Percentiles rank a stretch among this genome's conserved stretches.
Evolutionary conservation across 37 sponge, comb jelly and placozoan genomes (phyloP).

Genomic region (Agelas oroides): DNA sequence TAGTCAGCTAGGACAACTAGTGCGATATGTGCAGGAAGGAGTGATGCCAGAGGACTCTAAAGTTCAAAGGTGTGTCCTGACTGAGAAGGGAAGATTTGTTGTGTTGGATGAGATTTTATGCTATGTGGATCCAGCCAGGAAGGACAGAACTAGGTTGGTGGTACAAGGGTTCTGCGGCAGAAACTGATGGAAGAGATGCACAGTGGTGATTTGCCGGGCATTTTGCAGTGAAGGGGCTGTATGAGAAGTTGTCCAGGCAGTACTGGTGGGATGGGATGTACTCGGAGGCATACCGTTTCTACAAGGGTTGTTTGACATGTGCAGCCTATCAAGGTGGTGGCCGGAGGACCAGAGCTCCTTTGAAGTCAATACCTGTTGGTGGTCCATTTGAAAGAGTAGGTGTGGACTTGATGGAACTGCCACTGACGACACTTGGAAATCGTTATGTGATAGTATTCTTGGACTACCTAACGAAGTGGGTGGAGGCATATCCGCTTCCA

Average conservation of each 20-base stretch:
- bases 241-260: constrained; percentile 8
- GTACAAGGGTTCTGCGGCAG: background rate
- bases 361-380: constrained; percentile 32
- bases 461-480: constrained; percentile 38
- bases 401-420: constrained; percentile 15
- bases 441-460: constrained; percentile 8
- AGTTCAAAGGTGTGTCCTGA: background rate
- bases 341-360: background rate
- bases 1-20: background rate
- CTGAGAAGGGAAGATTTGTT: background rate
- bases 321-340: background rate
- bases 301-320: constrained; percentile 9
- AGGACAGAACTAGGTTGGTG: background rate
- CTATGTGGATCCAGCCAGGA: constrained; percentile 12
- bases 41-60: background rate
- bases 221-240: constrained; percentile 17
- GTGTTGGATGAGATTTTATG: constrained; percentile 17
- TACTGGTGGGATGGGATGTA: constrained; percentile 36
- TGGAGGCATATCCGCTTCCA: background rate
- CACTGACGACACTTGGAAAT: background rate
- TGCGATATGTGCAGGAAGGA: background rate
- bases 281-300: constrained; percentile 1
- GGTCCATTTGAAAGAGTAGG: constrained; percentile 9
- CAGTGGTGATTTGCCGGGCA: constrained; percentile 9
- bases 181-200: constrained; percentile 11